Conservation (phyloP, 2,113 vertebrate genomes). For the Alouatta palliata region DNA sequence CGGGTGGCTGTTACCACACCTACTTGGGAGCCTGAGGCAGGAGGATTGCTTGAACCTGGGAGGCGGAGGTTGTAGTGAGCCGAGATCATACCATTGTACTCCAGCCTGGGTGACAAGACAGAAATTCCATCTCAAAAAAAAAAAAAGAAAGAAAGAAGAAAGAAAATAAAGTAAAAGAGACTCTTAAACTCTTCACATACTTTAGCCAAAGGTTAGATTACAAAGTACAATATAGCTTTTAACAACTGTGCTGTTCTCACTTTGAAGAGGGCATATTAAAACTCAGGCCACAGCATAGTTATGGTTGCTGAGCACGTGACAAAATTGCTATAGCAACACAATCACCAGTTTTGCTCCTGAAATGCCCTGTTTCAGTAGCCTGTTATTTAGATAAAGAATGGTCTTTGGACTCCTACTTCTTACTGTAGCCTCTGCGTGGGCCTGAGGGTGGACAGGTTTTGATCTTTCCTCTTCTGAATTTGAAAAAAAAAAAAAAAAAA, state of each 20-base stretch:
- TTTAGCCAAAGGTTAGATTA: slow-evolving; percentile 34
- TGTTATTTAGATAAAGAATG: slow-evolving; percentile 32
- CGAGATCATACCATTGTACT: too few relatives aligned
- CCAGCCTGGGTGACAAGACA: too few relatives aligned
- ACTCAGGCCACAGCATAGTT: background rate
- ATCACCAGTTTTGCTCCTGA: slow-evolving; percentile 8
- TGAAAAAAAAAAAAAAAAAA: background rate
- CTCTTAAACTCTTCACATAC: background rate
- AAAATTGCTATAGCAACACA: slow-evolving; percentile 62
- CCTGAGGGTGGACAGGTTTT: background rate
- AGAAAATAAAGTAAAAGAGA: background rate
- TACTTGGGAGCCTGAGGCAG: too few relatives aligned
- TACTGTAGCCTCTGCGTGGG: background rate
- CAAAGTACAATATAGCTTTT: background rate
- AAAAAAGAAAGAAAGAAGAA: too few relatives aligned
- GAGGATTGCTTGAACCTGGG: too few relatives aligned
- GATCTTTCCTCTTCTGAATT: background rate
- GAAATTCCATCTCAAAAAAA: too few relatives aligned
- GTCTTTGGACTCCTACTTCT: background rate
- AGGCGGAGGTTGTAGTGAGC: too few relatives aligned
- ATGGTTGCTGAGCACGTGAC: background rate
- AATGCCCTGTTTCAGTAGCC: slow-evolving; percentile 26
- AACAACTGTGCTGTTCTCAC: slow-evolving; percentile 33
- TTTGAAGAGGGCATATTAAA: slow-evolving; percentile 48
- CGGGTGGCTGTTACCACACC: too few relatives aligned